phyloP scores from a whole-genome alignment of 2,113 vertebrate genomes.

The Callipepla squamata region DNA sequence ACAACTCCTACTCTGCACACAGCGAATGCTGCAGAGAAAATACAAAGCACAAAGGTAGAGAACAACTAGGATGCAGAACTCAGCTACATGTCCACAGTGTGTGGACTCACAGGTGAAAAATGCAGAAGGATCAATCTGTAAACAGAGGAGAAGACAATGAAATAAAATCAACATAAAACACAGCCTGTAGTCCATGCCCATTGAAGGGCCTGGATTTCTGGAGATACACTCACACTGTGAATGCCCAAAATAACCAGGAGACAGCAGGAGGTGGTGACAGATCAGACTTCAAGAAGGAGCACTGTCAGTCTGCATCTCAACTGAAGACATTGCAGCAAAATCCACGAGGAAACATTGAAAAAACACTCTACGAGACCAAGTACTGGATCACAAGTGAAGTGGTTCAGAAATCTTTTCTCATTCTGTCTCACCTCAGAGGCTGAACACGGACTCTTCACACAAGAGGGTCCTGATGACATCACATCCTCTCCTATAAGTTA shows the following conservation, averaged over 20 bases:
- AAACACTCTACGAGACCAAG: background rate
- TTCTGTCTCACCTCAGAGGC: no score
- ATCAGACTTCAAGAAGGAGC: no score
- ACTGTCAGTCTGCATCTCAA: no score
- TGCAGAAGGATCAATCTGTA: fast-evolving
- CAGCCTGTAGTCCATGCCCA: no score
- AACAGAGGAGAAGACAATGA: background rate
- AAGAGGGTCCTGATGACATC: background rate
- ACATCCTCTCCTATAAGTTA: no score
- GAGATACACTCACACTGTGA: background rate
- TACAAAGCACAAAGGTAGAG: background rate
- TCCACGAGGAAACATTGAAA: background rate
- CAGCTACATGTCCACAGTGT: background rate
- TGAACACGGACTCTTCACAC: background rate
- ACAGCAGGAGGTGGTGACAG: no score
- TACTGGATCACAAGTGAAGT: background rate
- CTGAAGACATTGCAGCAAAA: no score
- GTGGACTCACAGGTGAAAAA: background rate
- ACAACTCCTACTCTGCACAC: background rate
- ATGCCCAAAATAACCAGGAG: no score
- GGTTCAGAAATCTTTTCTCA: background rate
- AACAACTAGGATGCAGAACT: background rate
- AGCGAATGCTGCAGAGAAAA: background rate
- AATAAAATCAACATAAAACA: no score
- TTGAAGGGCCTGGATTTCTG: no score